Evolutionary conservation across 1,140 invertebrate genomes (phyloP), one percentile per base, ranked within the genome.

Genomic region (Grapholita molesta): DNA sequence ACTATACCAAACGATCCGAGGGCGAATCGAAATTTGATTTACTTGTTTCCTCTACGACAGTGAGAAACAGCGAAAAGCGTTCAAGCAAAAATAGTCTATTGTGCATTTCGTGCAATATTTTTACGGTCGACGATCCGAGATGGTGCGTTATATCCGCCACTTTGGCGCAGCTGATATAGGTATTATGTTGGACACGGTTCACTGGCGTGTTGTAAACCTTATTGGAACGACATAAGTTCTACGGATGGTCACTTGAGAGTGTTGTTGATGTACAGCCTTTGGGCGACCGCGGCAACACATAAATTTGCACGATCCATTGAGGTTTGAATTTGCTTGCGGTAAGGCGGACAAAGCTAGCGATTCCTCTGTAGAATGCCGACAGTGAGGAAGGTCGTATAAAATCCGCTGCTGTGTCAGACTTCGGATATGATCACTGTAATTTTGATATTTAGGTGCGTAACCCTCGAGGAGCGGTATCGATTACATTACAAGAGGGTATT

Each of bases 281-380:
- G 25, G 55, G 55, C 55, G 55, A 61, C 28, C 55, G 55, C 15
- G 55, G n/a, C 55, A 71, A 64, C 65, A 61, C 71, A 77, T 75
- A 67, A 67, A 67, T 79, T 74, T 74, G 65, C 72, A 72, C 73
- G 71, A 77, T 67, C 71, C 71, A 79, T 75, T 77, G 71, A 75
- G 65, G 67, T 74, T 72, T 71, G 70, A 70, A 76, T 76, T 76
- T 67, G 71, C 68, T 75, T 70, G 77, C 68, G 75, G 75, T 74
- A 64, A 70, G 70, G 53, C 65, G 57, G 70, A 78, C 73, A 76
- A 76, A 74, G 30, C 64, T 61, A 3, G 64, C 64, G 30, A 65
- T 38, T 24, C 25, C 70, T 75, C 72, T 73, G 69, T 78, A 73
- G 69, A 74, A 78, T 74, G 70, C 74, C 67, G 72, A 21, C 55